Base-by-base conservation (phyloP, 2,113 vertebrate genomes). In the Odocoileus virginianus region DNA sequence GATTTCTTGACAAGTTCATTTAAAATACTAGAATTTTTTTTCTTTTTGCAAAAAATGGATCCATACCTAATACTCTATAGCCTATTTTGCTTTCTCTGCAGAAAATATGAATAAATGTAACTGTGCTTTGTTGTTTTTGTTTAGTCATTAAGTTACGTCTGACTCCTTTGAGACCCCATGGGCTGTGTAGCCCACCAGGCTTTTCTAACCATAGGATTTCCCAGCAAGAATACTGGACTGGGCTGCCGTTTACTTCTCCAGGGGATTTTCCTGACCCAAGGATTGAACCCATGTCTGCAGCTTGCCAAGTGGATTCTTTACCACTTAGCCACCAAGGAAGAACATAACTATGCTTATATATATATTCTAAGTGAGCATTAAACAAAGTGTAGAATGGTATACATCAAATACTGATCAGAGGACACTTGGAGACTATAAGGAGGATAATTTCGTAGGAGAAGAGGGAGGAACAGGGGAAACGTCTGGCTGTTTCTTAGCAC, bases 301-400 rank as follows among this genome's bases (percentile, higher is more conserved):
- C 36, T 43, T 43, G 23, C 23, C 71, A 76, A 43, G 40, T 27
- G 40, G 40, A 43, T 43, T 27, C 71, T 43, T 76, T 76, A 43
- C 71, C 12, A 43, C 40, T 76, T 40, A 76, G 40, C 12, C 71
- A 43, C 71, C 40, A 76, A 25, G 12, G 23, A 76, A 76, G 71
- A 12, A 43, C 0, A 0, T 60, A 40, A 21, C 25, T 82, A 8
- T 12, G 7, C 27, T 71, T 78, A 1, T 14, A 21, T 14, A 21
- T 36, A 43, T 8, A 58, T 50, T 67, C 15, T 57, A 81, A 93
- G 76, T 71, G 16, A 61, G 9, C 19, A 45, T 83, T 67, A 36
- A 93, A 61, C 21, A 83, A 40, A 36, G 3, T 28, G 3, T 55
- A 19, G 21, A 83, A 90, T 90, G 19, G 16, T 85, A 57, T 5